Base-by-base conservation (phyloP, 2,888 invertebrate species). In the Eupithecia centaureata region DNA sequence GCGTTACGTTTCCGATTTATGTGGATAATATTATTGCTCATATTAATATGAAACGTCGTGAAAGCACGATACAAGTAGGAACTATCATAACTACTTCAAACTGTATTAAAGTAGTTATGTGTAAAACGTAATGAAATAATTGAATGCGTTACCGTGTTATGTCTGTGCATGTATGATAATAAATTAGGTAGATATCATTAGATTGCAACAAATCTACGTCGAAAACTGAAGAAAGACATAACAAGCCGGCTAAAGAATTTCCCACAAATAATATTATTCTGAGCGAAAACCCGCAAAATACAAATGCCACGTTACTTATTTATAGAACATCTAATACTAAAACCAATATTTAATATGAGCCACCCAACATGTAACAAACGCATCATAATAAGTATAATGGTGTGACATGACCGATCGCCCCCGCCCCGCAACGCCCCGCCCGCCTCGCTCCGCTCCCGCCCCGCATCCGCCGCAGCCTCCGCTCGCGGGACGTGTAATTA, bases 401-500 rank as follows among this genome's bases (percentile, higher is more conserved):
- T 13, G 18, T 32, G 18, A 56, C 56, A 32, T 32, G 22, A 52
- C 28, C 15, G 27, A 15, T 2, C 52, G 25, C 13, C 52, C 52
- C 28, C 47, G 18, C 47, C 47, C 8, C 47, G 8, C 27, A n/a
- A n/a, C n/a, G n/a, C n/a, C n/a, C n/a, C n/a, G n/a, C 4, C 38
- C 47, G 15, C 47, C 47, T 2, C 47, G 18, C 47, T 2, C 18
- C 47, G 47, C 27, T 2, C 2, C 30, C 56, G 56, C 56, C 54
- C 30, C 56, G 28, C 56, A 10, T 4, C 56, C 32, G 13, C 57
- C 32, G 30, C 57, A 32, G 27, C 27, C 52, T 52, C 27, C 52
- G 13, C 13, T 3, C 5, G 67, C 35, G 67, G 67, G 65, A 70
- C 68, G 60, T 58, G 65, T 73, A 77, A 80, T 81, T 77, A 81